These are phyloP conservation scores for Glandiceps talaboti DNA, from an alignment of 53 echinoderm and acorn worm genomes.

Conservation along the genomic window DNA sequence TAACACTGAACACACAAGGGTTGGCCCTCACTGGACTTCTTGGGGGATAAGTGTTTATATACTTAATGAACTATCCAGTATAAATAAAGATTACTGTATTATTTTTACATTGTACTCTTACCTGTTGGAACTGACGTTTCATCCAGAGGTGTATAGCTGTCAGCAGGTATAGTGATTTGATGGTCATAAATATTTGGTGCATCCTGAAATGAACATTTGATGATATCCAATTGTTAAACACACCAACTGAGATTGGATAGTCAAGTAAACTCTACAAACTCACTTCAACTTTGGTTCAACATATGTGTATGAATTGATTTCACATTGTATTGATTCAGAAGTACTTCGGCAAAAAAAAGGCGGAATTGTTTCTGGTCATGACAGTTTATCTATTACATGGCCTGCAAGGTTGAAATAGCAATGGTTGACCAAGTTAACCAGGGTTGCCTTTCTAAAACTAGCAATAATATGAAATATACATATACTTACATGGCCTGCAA, in stretches of 20 bases:
- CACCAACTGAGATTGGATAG: no score
- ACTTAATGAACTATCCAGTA: not conserved
- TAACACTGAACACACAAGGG: no score
- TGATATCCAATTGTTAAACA: no score
- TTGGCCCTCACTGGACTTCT: no score
- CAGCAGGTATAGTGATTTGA: conserved; percentile 38
- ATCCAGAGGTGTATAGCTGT: conserved; percentile 44
- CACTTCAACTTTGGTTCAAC: no score
- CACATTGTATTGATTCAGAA: no score
- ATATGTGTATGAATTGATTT: no score
- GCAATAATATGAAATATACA: conserved; percentile 44
- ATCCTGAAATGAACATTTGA: conserved; percentile 16
- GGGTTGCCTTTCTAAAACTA: conserved; percentile 60
- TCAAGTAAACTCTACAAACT: no score
- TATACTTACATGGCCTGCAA: conserved; percentile 74
- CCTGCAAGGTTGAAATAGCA: conserved; percentile 87
- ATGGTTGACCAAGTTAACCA: conserved; percentile 77
- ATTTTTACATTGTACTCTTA: conserved; percentile 1
- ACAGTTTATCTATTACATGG: no score
- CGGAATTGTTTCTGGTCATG: no score
- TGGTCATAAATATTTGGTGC: conserved; percentile 38
- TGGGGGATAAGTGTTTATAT: not conserved
- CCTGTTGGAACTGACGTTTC: conserved; percentile 39
- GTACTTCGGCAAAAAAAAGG: no score
- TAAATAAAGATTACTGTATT: no score